phyloP scores from a whole-genome alignment of 2,888 invertebrate genomes.

The Trisateles emortualis region DNA sequence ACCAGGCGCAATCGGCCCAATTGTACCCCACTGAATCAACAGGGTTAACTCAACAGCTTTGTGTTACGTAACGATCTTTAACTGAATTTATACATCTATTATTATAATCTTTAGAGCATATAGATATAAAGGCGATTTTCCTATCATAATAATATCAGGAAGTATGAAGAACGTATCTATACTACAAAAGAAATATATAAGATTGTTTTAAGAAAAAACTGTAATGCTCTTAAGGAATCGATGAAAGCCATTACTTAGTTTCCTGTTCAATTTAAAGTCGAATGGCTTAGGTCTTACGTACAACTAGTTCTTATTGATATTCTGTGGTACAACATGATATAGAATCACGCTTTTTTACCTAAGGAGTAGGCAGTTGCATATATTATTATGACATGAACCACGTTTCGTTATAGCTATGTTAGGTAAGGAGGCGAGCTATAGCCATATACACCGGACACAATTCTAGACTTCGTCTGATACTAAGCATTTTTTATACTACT shows the following conservation, averaged over 20 bases:
- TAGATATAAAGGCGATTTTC: not conserved
- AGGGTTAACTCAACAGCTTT: constrained; percentile 44
- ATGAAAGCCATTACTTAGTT: constrained; percentile 8
- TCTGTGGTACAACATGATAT: no score
- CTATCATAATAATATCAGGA: not conserved
- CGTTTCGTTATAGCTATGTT: no score
- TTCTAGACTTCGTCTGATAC: no score
- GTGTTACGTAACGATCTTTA: constrained; percentile 37
- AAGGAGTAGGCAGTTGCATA: no score
- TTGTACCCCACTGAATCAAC: constrained; percentile 48
- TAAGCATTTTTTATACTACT: no score
- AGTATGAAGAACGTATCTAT: not conserved
- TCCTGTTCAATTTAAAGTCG: not conserved
- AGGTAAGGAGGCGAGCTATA: no score
- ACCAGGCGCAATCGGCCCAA: constrained; percentile 36
- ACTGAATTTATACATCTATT: constrained; percentile 21
- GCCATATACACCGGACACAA: no score
- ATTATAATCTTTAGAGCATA: not conserved
- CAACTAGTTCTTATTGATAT: no score
- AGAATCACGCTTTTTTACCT: no score
- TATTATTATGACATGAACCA: no score
- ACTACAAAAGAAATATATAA: not conserved
- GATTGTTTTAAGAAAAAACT: constrained; percentile 1
- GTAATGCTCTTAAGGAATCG: constrained; percentile 1
- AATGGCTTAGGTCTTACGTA: not conserved